phyloP scores from a whole-genome alignment of 2,113 vertebrate genomes.

The Lanius collurio region DNA sequence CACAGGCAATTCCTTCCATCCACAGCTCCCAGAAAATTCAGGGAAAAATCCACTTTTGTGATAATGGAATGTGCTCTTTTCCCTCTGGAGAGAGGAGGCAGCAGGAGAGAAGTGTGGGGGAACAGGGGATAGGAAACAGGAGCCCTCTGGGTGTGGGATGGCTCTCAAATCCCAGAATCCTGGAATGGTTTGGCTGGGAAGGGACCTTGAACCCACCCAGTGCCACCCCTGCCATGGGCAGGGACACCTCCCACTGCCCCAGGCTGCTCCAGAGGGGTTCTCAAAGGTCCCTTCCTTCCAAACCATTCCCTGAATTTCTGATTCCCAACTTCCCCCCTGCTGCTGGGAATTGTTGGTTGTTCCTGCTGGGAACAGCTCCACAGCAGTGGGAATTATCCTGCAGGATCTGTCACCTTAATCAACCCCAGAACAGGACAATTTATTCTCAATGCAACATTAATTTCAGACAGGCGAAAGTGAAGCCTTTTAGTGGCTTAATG shows the following conservation, averaged over 20 bases:
- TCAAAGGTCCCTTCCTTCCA: not conserved
- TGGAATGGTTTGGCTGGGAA: not conserved
- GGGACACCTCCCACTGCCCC: not conserved
- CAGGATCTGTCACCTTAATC: not conserved
- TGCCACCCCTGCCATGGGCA: not conserved
- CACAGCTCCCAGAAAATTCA: not conserved
- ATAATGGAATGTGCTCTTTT: not conserved
- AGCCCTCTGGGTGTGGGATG: not conserved
- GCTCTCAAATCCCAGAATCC: rapidly evolving
- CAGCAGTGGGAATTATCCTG: not conserved
- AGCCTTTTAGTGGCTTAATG: conserved; percentile 13
- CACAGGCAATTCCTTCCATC: rapidly evolving
- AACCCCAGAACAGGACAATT: not conserved
- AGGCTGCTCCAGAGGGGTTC: not conserved
- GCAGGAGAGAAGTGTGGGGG: not conserved
- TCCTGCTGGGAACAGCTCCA: not conserved
- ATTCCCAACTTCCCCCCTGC: not conserved
- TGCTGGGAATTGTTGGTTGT: not conserved
- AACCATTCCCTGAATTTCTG: not conserved
- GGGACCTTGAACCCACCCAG: not conserved
- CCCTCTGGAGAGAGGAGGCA: not conserved
- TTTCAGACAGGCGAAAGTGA: not conserved
- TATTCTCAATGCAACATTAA: conserved; percentile 4
- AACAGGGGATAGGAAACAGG: not conserved
- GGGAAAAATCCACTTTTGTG: not conserved